These are phyloP conservation scores for Chaetodon trifascialis DNA, from an alignment of 2,113 vertebrate species.

Conservation along the genomic window DNA sequence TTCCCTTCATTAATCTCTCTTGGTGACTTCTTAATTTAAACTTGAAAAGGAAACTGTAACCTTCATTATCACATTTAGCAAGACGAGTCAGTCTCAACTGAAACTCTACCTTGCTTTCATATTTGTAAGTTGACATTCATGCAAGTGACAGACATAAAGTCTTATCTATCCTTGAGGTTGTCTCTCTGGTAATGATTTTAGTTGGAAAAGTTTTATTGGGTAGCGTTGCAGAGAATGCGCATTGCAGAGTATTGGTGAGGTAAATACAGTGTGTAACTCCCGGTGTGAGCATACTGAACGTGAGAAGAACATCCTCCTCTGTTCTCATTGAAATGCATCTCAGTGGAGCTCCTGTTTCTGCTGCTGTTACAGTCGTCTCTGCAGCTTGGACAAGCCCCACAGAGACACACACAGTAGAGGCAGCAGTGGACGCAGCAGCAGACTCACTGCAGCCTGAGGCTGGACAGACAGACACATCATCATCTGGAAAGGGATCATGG, in stretches of 20 bases:
- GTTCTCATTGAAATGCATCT: conserved; percentile 38
- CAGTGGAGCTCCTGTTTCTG: conserved; percentile 19
- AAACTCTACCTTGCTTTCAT: neutral
- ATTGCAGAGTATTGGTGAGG: neutral
- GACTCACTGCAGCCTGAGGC: conserved; percentile 17
- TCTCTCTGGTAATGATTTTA: neutral
- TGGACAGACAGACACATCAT: conserved; percentile 22
- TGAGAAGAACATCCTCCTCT: conserved; percentile 25
- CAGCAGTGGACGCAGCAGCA: conserved; percentile 16
- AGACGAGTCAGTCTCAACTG: neutral
- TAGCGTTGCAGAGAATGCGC: neutral
- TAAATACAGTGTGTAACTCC: conserved; percentile 4
- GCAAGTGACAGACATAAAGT: neutral
- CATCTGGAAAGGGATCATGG: conserved; percentile 22
- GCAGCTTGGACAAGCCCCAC: conserved; percentile 28
- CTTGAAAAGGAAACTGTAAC: neutral
- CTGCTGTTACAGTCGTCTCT: conserved; percentile 26
- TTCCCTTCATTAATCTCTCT: neutral
- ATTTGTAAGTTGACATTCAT: neutral
- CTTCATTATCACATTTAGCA: neutral
- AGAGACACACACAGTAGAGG: conserved; percentile 21
- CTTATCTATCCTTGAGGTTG: neutral
- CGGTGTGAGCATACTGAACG: neutral
- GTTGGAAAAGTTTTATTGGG: conserved; percentile 2
- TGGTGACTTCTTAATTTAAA: neutral